A percentile compares a stretch with the other conserved stretches of the same genome.
These are phyloP conservation scores for Caenorhabditis uteleia DNA, from an alignment of 2,888 invertebrate genomes.

Conservation along the genomic window DNA sequence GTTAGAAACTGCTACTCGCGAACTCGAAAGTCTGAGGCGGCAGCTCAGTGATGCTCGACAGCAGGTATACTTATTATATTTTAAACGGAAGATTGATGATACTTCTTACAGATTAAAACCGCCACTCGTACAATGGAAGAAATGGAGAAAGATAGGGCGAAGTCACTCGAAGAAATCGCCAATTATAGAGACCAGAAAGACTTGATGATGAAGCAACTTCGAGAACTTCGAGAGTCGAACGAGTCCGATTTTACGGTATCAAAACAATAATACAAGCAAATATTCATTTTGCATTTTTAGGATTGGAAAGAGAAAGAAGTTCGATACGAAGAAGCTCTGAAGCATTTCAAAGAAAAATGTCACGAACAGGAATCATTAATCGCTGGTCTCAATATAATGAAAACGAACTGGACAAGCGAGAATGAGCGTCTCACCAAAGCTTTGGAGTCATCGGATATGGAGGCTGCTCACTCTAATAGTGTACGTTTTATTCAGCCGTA, in stretches of 20 bases:
- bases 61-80: not conserved
- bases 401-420: no score
- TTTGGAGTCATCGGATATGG: no score
- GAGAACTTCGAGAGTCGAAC: slow-evolving; percentile 12
- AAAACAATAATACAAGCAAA: no score
- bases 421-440: no score
- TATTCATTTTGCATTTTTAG: no score
- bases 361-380: no score
- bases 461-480: no score
- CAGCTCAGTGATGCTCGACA: slow-evolving; percentile 1
- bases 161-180: not conserved
- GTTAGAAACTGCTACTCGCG: not conserved
- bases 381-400: no score
- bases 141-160: slow-evolving; percentile 8
- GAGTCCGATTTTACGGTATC: slow-evolving; percentile 3
- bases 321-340: no score
- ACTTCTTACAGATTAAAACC: not conserved
- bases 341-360: no score
- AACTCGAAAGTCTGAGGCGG: slow-evolving; percentile 3
- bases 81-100: not conserved
- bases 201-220: slow-evolving; percentile 11
- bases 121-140: slow-evolving; percentile 14
- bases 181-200: not conserved
- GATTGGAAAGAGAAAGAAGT: no score
- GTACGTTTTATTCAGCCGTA: no score